Percentiles rank a stretch among this genome's conserved stretches.
These are phyloP conservation scores for Paraescarpia echinospica DNA, from an alignment of 1,140 invertebrate species.

Conservation along the genomic window DNA sequence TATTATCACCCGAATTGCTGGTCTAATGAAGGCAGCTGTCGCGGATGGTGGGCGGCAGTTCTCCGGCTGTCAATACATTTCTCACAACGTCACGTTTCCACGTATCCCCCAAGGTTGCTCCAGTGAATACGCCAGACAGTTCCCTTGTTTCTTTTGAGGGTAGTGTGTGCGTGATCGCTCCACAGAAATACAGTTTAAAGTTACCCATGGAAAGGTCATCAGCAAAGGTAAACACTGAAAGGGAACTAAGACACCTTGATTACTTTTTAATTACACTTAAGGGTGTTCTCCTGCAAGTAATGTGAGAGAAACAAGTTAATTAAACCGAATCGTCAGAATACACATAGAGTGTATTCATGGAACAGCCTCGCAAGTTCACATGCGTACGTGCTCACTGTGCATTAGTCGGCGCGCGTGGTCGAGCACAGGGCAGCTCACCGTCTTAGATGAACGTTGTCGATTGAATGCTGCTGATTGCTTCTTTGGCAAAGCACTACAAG, in stretches of 20 bases:
- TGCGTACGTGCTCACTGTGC: not conserved
- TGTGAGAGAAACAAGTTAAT: not conserved
- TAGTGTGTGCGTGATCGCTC: too few relatives aligned
- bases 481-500: not conserved
- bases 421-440: not conserved
- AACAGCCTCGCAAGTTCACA: not conserved
- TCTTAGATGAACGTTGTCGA: not conserved
- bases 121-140: not conserved
- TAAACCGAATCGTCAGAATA: not conserved
- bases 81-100: not conserved
- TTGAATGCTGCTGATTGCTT: not conserved
- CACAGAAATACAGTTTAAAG: not conserved
- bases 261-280: not conserved
- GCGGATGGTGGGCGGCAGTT: not conserved
- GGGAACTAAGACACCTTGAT: not conserved
- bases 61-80: not conserved
- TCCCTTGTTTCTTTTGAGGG: not conserved
- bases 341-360: not conserved
- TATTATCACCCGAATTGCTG: not conserved
- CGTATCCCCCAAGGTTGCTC: not conserved
- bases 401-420: not conserved
- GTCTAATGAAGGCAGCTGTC: conserved; percentile 3
- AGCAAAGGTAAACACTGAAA: not conserved
- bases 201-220: not conserved
- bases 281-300: not conserved